Evolutionary conservation across 2,888 invertebrate genomes (phyloP), one percentile per base, ranked within the genome.

Genomic region (Pyrgus malvae): DNA sequence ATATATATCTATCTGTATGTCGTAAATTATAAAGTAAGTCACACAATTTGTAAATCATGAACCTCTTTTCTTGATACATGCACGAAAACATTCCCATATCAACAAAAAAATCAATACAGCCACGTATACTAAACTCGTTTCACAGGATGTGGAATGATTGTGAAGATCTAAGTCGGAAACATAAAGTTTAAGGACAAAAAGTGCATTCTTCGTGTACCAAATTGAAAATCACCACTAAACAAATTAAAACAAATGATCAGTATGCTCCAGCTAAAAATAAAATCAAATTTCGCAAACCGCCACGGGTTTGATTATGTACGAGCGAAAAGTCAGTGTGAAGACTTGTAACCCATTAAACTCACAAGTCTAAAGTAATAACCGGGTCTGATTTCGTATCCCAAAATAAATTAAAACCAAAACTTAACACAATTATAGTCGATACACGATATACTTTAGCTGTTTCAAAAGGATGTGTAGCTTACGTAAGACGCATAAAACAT

Each of bases 381-480:
- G 46, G 54, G 29, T 45, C 67, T 74, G 76, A 79, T 83, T 81
- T 63, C 69, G 69, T 69, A 72, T 67, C 74, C 78, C 71, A 80
- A 83, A 84, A 80, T 78, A 75, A 82, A 80, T 78, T 73, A 74
- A 80, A 83, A 83, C 64, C 65, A 67, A 38, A 75, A 73, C 68
- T 71, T 67, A 74, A 79, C 70, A 76, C 74, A 78, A 79, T 74
- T 70, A 74, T 65, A 69, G 64, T 59, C 55, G 68, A 72, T 70
- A 76, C 64, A 65, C 63, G 69, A 72, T 69, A 74, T 62, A 48
- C 56, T 50, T 55, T 48, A 63, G 41, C 40, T 17, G 14, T 2
- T 6, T 41, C 64, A 68, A 68, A 38, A 49, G 21, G 70, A 66
- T 68, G 64, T 67, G 42, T 16, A 57, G 54, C 38, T 25, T 60